Percentiles rank a stretch among this genome's conserved stretches.
These are phyloP conservation scores for Drosophila meridiana DNA, from an alignment of 2,888 invertebrate genomes.

Conservation along the genomic window DNA sequence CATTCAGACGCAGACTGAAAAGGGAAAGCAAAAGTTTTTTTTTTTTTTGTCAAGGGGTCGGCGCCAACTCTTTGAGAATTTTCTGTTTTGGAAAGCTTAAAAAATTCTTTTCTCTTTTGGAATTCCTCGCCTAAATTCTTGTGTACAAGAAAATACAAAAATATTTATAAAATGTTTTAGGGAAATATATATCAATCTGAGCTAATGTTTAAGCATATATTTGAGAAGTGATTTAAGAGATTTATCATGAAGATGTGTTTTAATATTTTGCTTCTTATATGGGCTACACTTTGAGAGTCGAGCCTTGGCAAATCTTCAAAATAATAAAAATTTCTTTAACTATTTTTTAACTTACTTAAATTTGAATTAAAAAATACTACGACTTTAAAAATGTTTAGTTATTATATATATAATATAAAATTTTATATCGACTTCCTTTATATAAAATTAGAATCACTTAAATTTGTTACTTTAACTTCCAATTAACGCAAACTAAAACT, in stretches of 20 bases:
- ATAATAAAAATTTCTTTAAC: too few species aligned
- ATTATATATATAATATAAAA: neutral
- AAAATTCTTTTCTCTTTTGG: neutral
- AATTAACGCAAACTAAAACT: neutral
- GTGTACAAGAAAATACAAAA: neutral
- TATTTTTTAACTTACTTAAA: too few species aligned
- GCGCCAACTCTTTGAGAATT: neutral
- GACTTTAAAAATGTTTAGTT: too few species aligned
- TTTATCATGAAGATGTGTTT: neutral
- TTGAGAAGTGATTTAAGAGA: neutral
- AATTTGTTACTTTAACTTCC: neutral
- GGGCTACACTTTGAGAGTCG: neutral
- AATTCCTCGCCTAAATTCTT: constrained; percentile 7
- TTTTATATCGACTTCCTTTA: neutral
- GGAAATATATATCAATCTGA: neutral
- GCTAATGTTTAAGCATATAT: neutral
- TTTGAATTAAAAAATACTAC: too few species aligned
- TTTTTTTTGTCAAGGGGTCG: neutral
- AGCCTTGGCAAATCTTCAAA: too few species aligned
- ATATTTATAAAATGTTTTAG: neutral
- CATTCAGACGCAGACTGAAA: neutral
- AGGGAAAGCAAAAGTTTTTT: neutral
- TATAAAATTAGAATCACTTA: neutral
- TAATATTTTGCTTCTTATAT: neutral
- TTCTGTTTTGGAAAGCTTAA: neutral